These are phyloP conservation scores for Ischnura elegans DNA, from an alignment of 2,888 invertebrate genomes.

Conservation along the genomic window DNA sequence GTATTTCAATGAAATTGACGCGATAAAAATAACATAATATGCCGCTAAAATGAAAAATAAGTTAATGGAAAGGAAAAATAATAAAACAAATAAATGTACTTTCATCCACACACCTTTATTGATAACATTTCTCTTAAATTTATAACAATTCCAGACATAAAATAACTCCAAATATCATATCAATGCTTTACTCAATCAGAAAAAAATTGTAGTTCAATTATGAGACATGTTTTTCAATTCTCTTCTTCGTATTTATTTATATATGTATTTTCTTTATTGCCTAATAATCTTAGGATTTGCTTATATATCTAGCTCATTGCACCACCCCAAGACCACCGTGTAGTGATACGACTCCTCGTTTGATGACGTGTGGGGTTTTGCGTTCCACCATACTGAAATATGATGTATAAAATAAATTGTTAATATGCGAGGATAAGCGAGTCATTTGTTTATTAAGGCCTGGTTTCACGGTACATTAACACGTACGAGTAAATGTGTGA, in stretches of 20 bases:
- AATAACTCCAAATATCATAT: background rate
- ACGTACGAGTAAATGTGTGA: no score
- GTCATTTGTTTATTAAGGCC: no score
- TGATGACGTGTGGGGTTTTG: conserved; percentile 90
- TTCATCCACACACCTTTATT: background rate
- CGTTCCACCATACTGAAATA: conserved; percentile 93
- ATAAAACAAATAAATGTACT: background rate
- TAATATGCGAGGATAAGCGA: no score
- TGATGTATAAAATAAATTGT: no score
- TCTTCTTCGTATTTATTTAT: background rate
- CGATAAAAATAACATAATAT: no score
- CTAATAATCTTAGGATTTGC: background rate
- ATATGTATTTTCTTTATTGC: background rate
- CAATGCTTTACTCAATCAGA: background rate
- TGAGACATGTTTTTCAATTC: background rate
- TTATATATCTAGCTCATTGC: background rate
- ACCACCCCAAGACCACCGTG: background rate
- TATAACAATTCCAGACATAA: background rate
- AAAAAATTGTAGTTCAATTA: background rate
- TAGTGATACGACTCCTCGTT: conserved; percentile 83
- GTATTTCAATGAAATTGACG: no score
- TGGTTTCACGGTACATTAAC: no score
- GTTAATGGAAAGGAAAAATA: background rate
- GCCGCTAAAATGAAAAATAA: no score
- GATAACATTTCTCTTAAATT: background rate